Evolutionary conservation across 64 coral and sea anemone species (phyloP).

Genomic region (Orbicella faveolata): DNA sequence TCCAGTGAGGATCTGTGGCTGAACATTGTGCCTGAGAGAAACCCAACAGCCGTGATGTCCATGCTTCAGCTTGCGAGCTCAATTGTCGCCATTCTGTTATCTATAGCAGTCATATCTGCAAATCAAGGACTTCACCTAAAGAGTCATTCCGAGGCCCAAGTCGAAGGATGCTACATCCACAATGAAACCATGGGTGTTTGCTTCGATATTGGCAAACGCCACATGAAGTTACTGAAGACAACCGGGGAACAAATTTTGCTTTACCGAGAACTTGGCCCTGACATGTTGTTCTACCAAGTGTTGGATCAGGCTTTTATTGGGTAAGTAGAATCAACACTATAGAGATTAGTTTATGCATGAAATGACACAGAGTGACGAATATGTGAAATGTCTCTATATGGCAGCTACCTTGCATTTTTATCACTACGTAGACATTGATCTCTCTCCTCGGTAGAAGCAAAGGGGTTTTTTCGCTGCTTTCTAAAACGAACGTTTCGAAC

Average conservation of each 20-base stretch:
- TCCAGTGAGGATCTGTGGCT: neutral
- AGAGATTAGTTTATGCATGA: neutral
- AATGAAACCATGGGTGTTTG: neutral
- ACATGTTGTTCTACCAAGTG: conserved; percentile 1
- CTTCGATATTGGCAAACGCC: neutral
- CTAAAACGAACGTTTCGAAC: neutral
- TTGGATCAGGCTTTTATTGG: conserved; percentile 2
- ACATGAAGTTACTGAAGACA: conserved; percentile 1
- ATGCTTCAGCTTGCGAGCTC: neutral
- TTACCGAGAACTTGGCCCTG: neutral
- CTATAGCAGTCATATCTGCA: neutral
- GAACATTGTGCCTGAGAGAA: neutral
- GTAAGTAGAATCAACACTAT: neutral
- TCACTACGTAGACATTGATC: too few relatives aligned
- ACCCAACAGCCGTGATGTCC: neutral
- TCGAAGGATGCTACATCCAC: neutral
- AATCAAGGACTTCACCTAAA: neutral
- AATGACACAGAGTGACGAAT: too few relatives aligned
- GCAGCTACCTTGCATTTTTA: too few relatives aligned
- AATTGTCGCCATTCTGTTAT: neutral
- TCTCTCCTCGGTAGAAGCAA: too few relatives aligned
- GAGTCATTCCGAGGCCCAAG: neutral
- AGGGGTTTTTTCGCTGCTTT: too few relatives aligned
- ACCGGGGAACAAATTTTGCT: neutral
- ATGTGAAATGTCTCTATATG: too few relatives aligned